Conservation (phyloP, 2,113 vertebrate genomes). For the Condylura cristata region DNA sequence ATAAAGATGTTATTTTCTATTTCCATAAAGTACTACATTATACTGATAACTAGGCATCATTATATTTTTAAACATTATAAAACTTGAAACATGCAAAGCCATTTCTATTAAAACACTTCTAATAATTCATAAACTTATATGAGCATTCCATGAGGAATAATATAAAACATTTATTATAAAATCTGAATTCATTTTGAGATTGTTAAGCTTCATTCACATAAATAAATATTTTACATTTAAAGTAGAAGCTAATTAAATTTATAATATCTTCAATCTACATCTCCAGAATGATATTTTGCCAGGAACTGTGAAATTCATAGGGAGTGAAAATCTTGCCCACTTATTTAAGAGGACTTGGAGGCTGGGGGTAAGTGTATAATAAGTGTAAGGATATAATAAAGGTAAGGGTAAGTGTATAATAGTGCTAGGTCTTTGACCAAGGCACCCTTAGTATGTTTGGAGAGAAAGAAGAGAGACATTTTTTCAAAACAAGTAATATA, state of each 20-base stretch:
- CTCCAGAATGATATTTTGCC: not conserved
- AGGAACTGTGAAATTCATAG: no score
- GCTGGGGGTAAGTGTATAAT: not conserved
- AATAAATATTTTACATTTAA: not conserved
- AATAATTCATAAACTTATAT: not conserved
- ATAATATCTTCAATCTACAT: not conserved
- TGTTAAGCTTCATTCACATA: not conserved
- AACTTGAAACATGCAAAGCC: not conserved
- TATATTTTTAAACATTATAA: not conserved
- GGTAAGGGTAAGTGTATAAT: not conserved
- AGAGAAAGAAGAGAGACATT: not conserved
- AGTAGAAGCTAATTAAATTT: not conserved
- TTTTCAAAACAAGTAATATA: not conserved
- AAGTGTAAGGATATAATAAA: no score
- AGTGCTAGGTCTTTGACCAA: not conserved
- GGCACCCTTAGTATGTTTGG: not conserved
- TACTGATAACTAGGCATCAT: not conserved
- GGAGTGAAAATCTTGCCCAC: accelerated
- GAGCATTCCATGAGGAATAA: not conserved
- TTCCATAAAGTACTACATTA: not conserved
- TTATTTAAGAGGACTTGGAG: not conserved
- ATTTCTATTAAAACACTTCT: not conserved
- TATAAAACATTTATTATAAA: not conserved
- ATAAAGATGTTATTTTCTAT: not conserved
- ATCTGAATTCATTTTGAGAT: not conserved